Evolutionary conservation across 2,113 vertebrate species (phyloP).

Genomic region (Puntigrus tetrazona): DNA sequence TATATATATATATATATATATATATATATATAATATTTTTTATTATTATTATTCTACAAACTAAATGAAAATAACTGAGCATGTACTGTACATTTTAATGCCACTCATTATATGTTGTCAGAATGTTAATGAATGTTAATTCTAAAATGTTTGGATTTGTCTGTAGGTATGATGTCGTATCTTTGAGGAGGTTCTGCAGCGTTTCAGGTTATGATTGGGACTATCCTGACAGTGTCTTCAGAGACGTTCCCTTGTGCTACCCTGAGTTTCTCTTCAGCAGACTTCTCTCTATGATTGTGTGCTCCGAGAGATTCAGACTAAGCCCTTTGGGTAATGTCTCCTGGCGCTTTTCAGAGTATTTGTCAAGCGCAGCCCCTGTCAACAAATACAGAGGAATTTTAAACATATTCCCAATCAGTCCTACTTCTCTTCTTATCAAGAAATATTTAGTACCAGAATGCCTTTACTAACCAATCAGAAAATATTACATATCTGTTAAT

Average conservation of each 20-base stretch:
- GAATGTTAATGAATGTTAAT: neutral
- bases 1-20: too few species aligned
- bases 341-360: neutral
- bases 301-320: slow-evolving; percentile 63
- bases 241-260: slow-evolving; percentile 72
- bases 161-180: slow-evolving; percentile 43
- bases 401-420: neutral
- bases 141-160: neutral
- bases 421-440: neutral
- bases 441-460: neutral
- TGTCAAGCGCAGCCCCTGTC: neutral
- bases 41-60: neutral
- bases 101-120: neutral
- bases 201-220: slow-evolving; percentile 72
- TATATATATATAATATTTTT: neutral
- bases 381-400: neutral
- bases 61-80: neutral
- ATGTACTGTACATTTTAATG: neutral
- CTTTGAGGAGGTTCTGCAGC: slow-evolving; percentile 68
- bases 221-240: slow-evolving; percentile 71
- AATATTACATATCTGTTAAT: neutral
- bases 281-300: slow-evolving; percentile 63
- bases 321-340: slow-evolving; percentile 65
- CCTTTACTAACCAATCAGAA: neutral
- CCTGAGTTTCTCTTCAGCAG: slow-evolving; percentile 63